Conservation (phyloP, 2,797 vertebrate genomes). For the Leptatherina wallacei region DNA sequence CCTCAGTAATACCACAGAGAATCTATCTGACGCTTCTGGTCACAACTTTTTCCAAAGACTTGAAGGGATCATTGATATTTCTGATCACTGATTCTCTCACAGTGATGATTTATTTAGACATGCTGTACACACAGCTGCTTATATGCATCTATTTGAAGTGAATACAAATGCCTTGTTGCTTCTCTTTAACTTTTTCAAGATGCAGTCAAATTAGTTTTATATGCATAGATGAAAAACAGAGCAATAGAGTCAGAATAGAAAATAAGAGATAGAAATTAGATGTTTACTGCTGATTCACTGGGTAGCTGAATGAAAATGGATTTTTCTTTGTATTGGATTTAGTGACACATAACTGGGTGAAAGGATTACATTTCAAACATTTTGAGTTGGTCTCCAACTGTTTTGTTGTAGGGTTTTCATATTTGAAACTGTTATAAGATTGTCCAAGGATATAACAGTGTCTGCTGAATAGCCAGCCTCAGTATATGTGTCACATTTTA, state of each 20-base stretch:
- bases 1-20: conserved; percentile 47
- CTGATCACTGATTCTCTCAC: conserved; percentile 40
- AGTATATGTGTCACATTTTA: background rate
- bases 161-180: conserved; percentile 49
- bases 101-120: conserved; percentile 44
- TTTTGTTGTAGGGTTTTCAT: background rate
- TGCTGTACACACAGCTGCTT: conserved; percentile 45
- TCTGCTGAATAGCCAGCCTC: background rate
- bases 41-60: conserved; percentile 51
- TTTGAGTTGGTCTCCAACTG: background rate
- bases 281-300: conserved; percentile 53
- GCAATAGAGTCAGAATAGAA: conserved; percentile 16
- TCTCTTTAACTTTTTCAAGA: conserved; percentile 34
- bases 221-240: conserved; percentile 19
- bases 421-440: background rate
- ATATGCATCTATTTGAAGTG: conserved; percentile 52
- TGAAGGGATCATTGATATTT: conserved; percentile 42
- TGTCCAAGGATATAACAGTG: background rate
- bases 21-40: conserved; percentile 33
- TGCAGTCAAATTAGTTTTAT: conserved; percentile 37
- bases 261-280: conserved; percentile 19
- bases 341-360: conserved; percentile 45
- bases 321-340: conserved; percentile 32
- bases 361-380: conserved; percentile 50
- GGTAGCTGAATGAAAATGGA: background rate